Base-by-base conservation (phyloP, 1,140 invertebrate genomes). In the Probaryconus sp. region DNA sequence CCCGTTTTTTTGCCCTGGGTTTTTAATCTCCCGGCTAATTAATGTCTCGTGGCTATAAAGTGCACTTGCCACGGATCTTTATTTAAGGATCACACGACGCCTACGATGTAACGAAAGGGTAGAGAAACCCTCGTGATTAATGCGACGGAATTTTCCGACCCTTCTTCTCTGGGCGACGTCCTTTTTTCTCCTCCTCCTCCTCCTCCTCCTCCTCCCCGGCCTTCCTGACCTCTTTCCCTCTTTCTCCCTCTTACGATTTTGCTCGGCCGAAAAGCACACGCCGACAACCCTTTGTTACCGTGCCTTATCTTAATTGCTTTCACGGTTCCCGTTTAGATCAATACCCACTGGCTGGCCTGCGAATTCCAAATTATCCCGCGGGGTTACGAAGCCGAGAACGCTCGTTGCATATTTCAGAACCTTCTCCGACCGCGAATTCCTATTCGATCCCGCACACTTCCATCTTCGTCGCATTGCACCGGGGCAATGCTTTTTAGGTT, bases 271-370 rank as follows among this genome's bases (percentile, higher is more conserved):
- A 81, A 83, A 80, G 73, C 78, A 73, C 64, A 60, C 81, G 79
- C 77, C 82, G 83, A 81, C 82, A 85, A 85, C 84, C 84, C 83
- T 85, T 85, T 85, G 83, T 84, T 84, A 84, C 80, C 81, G 82
- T 83, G 77, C 81, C 82, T 85, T 85, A 84, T 85, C 84, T 85
- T 84, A 85, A 84, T 85, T 85, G 83, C 83, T 84, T 83, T 85
- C 81, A 84, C 83, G 80, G 79, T 83, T 83, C 78, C 78, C 81
- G 79, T 85, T 85, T 84, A 85, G 83, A 85, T 85, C 83, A 85
- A 84, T 85, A 84, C 82, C 79, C 73, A 79, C 68, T 71, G 48
- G 35, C 67, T 60, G 76, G 63, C 73, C 55, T 50, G 63, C 76
- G 79, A 81, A 81, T 80, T 70, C 61, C 77, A 80, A 84, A 83